A percentile compares a stretch with the other conserved stretches of the same genome.
Conservation (phyloP, 2,888 invertebrate species). For the Cerceris ruficornis region DNA sequence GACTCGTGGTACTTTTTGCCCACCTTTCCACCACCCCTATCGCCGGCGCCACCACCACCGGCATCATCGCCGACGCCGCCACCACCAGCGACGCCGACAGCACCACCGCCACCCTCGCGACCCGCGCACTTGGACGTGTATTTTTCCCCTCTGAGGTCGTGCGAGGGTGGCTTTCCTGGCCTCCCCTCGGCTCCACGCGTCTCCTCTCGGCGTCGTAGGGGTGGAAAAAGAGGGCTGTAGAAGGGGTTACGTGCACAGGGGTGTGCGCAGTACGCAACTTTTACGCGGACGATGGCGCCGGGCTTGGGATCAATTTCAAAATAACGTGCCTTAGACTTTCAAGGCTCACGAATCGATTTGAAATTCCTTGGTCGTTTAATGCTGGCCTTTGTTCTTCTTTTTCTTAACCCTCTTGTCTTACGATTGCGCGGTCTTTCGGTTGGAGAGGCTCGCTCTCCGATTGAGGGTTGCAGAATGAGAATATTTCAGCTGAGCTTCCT, state of each 20-base stretch:
- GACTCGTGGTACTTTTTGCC: constrained; percentile 75
- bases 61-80: constrained; percentile 34
- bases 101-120: constrained; percentile 52
- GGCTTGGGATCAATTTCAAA: constrained; percentile 79
- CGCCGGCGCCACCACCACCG: constrained; percentile 35
- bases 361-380: constrained; percentile 45
- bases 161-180: constrained; percentile 72
- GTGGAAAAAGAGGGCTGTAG: constrained; percentile 68
- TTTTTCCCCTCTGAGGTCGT: constrained; percentile 81
- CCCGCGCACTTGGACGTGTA: constrained; percentile 71
- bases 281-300: constrained; percentile 78
- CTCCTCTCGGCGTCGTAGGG: constrained; percentile 61
- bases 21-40: constrained; percentile 67
- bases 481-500: too few species aligned
- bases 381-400: constrained; percentile 45
- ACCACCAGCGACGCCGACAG: constrained; percentile 40
- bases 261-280: constrained; percentile 80
- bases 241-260: constrained; percentile 63
- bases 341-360: constrained; percentile 75
- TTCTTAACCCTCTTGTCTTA: constrained; percentile 8
- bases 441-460: background rate
- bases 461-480: too few species aligned
- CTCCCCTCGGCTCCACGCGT: constrained; percentile 28
- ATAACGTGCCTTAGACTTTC: constrained; percentile 80
- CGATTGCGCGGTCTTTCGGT: background rate